phyloP scores from a whole-genome alignment of 1,140 invertebrate genomes.

The Glossosoma conforme region DNA sequence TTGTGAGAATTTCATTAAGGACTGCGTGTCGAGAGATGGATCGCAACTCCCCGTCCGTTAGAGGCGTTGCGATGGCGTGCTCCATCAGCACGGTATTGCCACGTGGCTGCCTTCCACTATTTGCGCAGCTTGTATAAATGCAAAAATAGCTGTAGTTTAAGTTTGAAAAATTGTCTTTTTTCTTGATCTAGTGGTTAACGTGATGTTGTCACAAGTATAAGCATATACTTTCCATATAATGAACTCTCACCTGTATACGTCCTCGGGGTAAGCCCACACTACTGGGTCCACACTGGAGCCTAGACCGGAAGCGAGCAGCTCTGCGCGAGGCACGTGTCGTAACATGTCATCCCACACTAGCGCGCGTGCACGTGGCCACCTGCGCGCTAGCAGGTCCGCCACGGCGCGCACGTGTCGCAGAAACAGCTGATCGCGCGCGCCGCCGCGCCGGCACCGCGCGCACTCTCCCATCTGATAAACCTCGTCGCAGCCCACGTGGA shows the following conservation, averaged over 20 bases:
- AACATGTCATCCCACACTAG: constrained; percentile 94
- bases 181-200: too few relatives aligned
- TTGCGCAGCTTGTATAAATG: too few relatives aligned
- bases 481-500: constrained; percentile 74
- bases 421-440: constrained; percentile 57
- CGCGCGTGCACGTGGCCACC: constrained; percentile 59
- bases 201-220: too few relatives aligned
- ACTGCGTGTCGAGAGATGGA: too few relatives aligned
- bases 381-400: constrained; percentile 56
- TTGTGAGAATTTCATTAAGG: too few relatives aligned
- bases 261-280: constrained; percentile 72
- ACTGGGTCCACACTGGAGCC: constrained; percentile 77
- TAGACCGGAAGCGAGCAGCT: constrained; percentile 63
- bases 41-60: too few relatives aligned
- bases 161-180: too few relatives aligned
- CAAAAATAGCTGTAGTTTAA: too few relatives aligned
- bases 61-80: too few relatives aligned
- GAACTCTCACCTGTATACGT: constrained; percentile 57
- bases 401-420: constrained; percentile 65
- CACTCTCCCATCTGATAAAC: constrained; percentile 78
- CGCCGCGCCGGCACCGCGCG: constrained; percentile 54
- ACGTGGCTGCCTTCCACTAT: too few relatives aligned
- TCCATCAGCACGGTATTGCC: too few relatives aligned
- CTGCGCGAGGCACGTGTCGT: constrained; percentile 61
- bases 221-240: too few relatives aligned